These are phyloP conservation scores for Drosophila subquinaria DNA, from an alignment of 2,888 invertebrate genomes.

Conservation along the genomic window DNA sequence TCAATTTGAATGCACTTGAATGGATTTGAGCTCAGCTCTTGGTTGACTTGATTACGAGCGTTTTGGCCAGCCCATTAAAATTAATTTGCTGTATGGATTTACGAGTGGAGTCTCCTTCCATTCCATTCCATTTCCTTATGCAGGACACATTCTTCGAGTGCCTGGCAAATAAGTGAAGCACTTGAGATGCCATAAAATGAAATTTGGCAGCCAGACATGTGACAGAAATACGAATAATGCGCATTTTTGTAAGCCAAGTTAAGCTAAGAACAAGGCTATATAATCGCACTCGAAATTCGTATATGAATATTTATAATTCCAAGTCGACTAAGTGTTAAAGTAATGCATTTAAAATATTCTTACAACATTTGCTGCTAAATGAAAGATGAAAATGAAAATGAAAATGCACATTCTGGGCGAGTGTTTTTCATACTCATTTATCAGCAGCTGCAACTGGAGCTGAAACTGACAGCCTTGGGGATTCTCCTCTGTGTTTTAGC, in stretches of 20 bases:
- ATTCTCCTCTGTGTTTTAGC: neutral
- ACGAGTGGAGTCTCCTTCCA: conserved; percentile 10
- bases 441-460: conserved; percentile 11
- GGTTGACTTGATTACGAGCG: conserved; percentile 73
- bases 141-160: conserved; percentile 5
- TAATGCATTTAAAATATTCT: conserved; percentile 64
- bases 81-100: conserved; percentile 73
- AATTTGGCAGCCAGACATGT: conserved; percentile 11
- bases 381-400: conserved; percentile 29
- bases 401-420: conserved; percentile 4
- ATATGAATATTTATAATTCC: conserved; percentile 17
- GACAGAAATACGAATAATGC: conserved; percentile 27
- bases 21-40: conserved; percentile 42
- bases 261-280: neutral
- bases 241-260: conserved; percentile 24
- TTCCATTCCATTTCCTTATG: neutral
- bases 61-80: conserved; percentile 59
- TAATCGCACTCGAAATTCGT: neutral
- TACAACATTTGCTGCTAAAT: conserved; percentile 53
- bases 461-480: conserved; percentile 21
- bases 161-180: conserved; percentile 20
- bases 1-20: conserved; percentile 74
- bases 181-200: conserved; percentile 23
- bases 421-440: conserved; percentile 30
- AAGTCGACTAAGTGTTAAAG: conserved; percentile 45